A percentile compares a stretch with the other conserved stretches of the same genome.
Evolutionary conservation across 2,113 vertebrate species (phyloP).

Genomic region (Pantherophis guttatus): DNA sequence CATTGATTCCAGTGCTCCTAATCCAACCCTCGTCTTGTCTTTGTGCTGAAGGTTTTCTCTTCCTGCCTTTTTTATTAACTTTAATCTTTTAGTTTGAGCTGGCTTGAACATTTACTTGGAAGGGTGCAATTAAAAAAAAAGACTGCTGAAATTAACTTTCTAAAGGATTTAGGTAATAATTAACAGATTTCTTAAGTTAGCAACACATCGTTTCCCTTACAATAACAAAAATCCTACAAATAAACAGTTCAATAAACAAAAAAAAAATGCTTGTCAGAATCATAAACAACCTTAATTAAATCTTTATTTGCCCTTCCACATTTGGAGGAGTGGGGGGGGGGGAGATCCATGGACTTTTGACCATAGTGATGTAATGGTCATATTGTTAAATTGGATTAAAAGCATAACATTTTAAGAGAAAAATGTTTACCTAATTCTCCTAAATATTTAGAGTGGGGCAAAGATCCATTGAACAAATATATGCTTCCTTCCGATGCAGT

Average conservation of each 20-base stretch:
- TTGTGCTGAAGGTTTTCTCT: neutral
- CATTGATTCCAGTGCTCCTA: neutral
- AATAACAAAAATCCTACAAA: neutral
- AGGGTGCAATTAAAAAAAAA: neutral
- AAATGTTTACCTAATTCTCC: conserved; percentile 32
- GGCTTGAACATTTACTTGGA: neutral
- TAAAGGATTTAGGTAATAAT: neutral
- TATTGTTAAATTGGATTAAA: conserved; percentile 38
- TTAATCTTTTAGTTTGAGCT: neutral
- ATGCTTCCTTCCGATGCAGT: neutral
- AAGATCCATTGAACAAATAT: conserved; percentile 39
- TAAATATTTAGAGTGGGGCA: conserved; percentile 40
- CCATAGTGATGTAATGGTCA: conserved; percentile 24
- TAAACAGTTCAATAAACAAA: neutral
- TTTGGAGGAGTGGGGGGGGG: conserved; percentile 25
- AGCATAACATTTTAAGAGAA: conserved; percentile 39
- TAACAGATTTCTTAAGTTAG: neutral
- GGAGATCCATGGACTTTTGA: conserved; percentile 46
- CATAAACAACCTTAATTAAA: neutral
- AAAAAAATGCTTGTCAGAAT: neutral
- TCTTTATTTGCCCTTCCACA: conserved; percentile 11
- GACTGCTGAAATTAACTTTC: neutral
- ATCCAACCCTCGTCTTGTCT: neutral
- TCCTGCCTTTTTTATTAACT: neutral
- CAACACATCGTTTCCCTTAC: neutral